A percentile compares a stretch with the other conserved stretches of the same genome.
phyloP scores from a whole-genome alignment of 2,113 vertebrate genomes.

The Capreolus pygargus region DNA sequence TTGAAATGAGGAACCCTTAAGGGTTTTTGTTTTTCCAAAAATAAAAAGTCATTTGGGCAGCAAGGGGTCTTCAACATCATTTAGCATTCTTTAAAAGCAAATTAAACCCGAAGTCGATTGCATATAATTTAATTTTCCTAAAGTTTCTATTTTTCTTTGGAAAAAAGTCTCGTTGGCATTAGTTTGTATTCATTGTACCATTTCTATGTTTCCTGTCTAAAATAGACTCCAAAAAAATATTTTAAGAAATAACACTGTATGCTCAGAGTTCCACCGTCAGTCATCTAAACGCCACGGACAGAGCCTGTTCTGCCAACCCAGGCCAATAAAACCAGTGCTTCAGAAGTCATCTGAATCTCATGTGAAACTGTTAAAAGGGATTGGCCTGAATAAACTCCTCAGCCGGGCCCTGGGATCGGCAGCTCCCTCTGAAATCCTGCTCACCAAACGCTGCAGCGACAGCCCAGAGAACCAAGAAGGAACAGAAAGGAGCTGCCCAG shows the following conservation, averaged over 20 bases:
- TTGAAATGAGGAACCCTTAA: neutral
- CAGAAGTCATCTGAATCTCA: neutral
- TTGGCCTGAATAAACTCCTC: neutral
- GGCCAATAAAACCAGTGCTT: neutral
- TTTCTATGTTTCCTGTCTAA: neutral
- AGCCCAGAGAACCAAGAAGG: neutral
- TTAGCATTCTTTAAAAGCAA: neutral
- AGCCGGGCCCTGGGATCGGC: neutral
- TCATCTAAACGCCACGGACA: neutral
- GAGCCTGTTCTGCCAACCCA: neutral
- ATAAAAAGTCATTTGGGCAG: neutral
- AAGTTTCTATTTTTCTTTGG: neutral
- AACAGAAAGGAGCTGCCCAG: neutral
- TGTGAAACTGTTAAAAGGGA: neutral
- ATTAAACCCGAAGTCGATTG: neutral
- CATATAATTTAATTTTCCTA: neutral
- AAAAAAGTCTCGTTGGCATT: slow-evolving; percentile 8
- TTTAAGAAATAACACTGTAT: neutral
- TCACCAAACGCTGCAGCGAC: neutral
- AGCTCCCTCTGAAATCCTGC: neutral
- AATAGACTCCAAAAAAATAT: neutral
- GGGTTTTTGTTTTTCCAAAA: neutral
- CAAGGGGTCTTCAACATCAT: neutral
- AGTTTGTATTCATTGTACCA: neutral
- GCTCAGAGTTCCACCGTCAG: neutral